These are phyloP conservation scores for Formica exsecta DNA, from an alignment of 1,140 invertebrate species.

Conservation along the genomic window DNA sequence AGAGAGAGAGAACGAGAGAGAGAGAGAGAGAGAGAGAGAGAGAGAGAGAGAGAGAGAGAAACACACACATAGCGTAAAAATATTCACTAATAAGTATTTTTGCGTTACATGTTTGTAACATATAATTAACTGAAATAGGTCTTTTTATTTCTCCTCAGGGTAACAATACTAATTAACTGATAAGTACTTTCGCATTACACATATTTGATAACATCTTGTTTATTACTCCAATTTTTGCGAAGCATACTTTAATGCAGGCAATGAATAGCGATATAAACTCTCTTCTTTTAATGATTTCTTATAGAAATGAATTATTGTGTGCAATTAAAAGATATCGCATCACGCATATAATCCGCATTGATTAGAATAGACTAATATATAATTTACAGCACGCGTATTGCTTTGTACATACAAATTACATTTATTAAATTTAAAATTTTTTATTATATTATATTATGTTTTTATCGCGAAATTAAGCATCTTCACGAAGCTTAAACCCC, in stretches of 20 bases:
- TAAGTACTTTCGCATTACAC: too few relatives aligned
- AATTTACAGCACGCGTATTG: background rate
- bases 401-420: background rate
- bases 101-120: background rate
- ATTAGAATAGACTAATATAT: conserved; percentile 4
- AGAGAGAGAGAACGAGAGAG: too few relatives aligned
- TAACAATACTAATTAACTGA: too few relatives aligned
- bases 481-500: background rate
- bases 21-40: too few relatives aligned
- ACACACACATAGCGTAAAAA: background rate
- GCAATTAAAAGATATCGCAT: background rate
- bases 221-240: conserved; percentile 13
- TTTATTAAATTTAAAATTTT: background rate
- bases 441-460: background rate
- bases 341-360: background rate
- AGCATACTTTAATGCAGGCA: background rate
- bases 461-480: too few relatives aligned
- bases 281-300: background rate
- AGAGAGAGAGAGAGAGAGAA: too few relatives aligned
- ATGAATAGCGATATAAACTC: background rate
- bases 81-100: conserved; percentile 10
- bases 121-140: conserved; percentile 2
- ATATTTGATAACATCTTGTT: background rate
- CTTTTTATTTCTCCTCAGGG: background rate
- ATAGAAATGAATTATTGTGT: conserved; percentile 18